Conservation (phyloP, 2,888 invertebrate species). For the Lithophane semibrunnea region DNA sequence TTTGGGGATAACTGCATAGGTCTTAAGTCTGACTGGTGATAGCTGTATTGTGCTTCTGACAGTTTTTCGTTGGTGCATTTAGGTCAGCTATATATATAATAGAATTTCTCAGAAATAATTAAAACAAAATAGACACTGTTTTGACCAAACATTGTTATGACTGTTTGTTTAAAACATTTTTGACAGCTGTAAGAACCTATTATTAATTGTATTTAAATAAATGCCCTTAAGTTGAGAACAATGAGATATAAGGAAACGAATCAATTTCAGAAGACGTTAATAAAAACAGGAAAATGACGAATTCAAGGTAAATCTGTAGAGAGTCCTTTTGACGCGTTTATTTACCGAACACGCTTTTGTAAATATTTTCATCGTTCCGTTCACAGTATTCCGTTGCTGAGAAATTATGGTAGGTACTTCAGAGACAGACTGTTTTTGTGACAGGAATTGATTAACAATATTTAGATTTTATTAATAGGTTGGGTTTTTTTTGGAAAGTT, state of each 20-base stretch:
- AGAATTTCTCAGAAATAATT: background rate
- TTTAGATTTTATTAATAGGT: background rate
- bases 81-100: background rate
- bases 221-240: slow-evolving; percentile 22
- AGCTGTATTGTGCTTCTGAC: background rate
- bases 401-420: slow-evolving; percentile 4
- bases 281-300: slow-evolving; percentile 52
- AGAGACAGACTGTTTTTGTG: slow-evolving; percentile 13
- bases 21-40: background rate
- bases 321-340: slow-evolving; percentile 50
- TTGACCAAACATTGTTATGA: background rate
- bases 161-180: background rate
- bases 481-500: background rate
- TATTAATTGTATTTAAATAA: slow-evolving; percentile 23
- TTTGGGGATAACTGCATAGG: background rate
- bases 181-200: background rate
- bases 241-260: slow-evolving; percentile 47
- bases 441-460: background rate
- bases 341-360: slow-evolving; percentile 62
- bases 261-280: slow-evolving; percentile 51
- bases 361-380: slow-evolving; percentile 46
- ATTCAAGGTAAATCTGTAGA: slow-evolving; percentile 55
- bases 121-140: background rate
- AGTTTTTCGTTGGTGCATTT: background rate
- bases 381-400: slow-evolving; percentile 8